These are phyloP conservation scores for Cheilosia pagana DNA, from an alignment of 2,888 invertebrate genomes.

Conservation along the genomic window DNA sequence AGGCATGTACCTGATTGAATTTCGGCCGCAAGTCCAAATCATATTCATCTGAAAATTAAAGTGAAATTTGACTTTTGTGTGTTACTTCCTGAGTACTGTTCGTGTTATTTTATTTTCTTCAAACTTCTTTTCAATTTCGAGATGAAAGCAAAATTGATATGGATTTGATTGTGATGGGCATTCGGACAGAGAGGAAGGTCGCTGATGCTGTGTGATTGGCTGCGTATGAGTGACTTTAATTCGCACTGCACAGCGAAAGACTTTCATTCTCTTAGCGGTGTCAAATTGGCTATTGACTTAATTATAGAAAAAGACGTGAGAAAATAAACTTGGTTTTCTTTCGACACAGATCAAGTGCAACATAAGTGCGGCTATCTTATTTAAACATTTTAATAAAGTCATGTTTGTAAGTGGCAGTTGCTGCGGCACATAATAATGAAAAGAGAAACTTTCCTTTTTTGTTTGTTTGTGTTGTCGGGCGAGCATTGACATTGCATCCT, in stretches of 20 bases:
- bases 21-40: conserved; percentile 9
- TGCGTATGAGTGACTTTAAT: conserved; percentile 16
- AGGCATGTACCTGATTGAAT: conserved; percentile 33
- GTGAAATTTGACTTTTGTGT: conserved; percentile 46
- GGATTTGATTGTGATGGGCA: conserved; percentile 14
- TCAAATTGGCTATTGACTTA: conserved; percentile 35
- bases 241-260: conserved; percentile 31
- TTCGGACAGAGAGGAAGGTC: conserved; percentile 33
- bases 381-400: conserved; percentile 31
- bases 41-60: conserved; percentile 30
- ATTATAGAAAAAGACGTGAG: conserved; percentile 26
- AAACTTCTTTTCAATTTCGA: conserved; percentile 39
- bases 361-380: conserved; percentile 15
- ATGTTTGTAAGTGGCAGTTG: conserved; percentile 22
- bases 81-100: conserved; percentile 37
- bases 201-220: conserved; percentile 11
- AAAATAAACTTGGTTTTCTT: conserved; percentile 12
- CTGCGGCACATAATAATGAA: conserved; percentile 34
- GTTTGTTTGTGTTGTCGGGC: conserved; percentile 31
- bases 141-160: conserved; percentile 68
- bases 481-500: conserved; percentile 45
- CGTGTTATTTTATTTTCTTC: conserved; percentile 14
- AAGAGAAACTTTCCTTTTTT: conserved; percentile 66
- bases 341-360: not conserved
- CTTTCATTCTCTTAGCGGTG: conserved; percentile 52